These are phyloP conservation scores for Drosophila infuscata DNA, from an alignment of 2,888 invertebrate species.

Conservation along the genomic window DNA sequence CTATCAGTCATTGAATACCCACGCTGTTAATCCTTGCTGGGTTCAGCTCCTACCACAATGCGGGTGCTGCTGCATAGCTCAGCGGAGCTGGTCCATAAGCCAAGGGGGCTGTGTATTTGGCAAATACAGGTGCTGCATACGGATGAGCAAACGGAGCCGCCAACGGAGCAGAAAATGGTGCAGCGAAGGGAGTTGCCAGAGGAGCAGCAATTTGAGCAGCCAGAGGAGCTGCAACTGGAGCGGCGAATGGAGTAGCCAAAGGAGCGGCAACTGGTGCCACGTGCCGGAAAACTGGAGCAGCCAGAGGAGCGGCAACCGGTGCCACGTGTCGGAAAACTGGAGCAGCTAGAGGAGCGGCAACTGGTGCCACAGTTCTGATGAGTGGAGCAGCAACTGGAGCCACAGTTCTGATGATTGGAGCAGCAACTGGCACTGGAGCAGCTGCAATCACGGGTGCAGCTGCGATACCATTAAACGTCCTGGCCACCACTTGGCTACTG, in stretches of 20 bases:
- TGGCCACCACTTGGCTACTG: conserved; percentile 75
- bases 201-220: conserved; percentile 27
- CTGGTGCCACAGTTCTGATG: conserved; percentile 25
- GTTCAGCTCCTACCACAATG: conserved; percentile 57
- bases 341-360: conserved; percentile 20
- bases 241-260: conserved; percentile 38
- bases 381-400: conserved; percentile 41
- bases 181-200: conserved; percentile 34
- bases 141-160: conserved; percentile 43
- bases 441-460: conserved; percentile 64
- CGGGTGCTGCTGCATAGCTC: conserved; percentile 60
- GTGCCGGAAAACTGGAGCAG: conserved; percentile 16
- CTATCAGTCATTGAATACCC: conserved; percentile 68
- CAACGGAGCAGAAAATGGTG: conserved; percentile 35
- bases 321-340: not conserved
- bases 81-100: conserved; percentile 59
- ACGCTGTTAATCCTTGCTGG: conserved; percentile 45
- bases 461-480: conserved; percentile 77
- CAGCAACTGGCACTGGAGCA: conserved; percentile 47
- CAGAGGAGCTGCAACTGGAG: not conserved
- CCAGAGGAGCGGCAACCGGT: not conserved
- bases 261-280: not conserved
- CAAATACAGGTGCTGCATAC: conserved; percentile 54
- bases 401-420: conserved; percentile 21
- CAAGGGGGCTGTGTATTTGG: conserved; percentile 58